phyloP scores from a whole-genome alignment of 2,113 vertebrate genomes.

The Psammodynastes pulverulentus region DNA sequence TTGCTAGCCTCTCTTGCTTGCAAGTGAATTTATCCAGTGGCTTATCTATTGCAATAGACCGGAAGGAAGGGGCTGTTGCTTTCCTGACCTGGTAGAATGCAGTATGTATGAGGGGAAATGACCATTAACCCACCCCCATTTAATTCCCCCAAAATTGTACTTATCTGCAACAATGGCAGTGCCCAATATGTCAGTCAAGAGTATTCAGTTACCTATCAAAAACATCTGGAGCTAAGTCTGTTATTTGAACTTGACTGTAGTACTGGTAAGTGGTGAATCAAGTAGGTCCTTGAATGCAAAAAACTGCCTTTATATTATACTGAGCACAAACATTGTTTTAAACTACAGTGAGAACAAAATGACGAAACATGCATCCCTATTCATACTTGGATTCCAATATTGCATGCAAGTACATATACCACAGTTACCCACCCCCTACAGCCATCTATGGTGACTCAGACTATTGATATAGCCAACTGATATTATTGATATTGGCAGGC shows the following conservation, averaged over 20 bases:
- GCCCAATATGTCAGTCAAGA: neutral
- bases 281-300: neutral
- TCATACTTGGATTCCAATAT: neutral
- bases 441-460: neutral
- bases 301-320: neutral
- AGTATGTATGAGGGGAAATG: neutral
- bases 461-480: neutral
- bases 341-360: neutral
- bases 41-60: neutral
- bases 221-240: neutral
- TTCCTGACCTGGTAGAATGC: neutral
- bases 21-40: too few relatives aligned
- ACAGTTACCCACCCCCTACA: neutral
- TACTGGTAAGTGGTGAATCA: neutral
- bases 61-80: neutral
- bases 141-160: neutral
- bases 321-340: neutral
- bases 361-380: neutral
- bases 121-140: too few relatives aligned
- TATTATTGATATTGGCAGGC: neutral
- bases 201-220: neutral
- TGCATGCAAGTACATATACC: neutral
- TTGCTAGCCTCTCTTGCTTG: neutral
- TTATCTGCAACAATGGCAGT: neutral
- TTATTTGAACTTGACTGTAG: neutral